Evolutionary conservation across 1,140 invertebrate species (phyloP).

Genomic region (Yoshiicerus persimilis): DNA sequence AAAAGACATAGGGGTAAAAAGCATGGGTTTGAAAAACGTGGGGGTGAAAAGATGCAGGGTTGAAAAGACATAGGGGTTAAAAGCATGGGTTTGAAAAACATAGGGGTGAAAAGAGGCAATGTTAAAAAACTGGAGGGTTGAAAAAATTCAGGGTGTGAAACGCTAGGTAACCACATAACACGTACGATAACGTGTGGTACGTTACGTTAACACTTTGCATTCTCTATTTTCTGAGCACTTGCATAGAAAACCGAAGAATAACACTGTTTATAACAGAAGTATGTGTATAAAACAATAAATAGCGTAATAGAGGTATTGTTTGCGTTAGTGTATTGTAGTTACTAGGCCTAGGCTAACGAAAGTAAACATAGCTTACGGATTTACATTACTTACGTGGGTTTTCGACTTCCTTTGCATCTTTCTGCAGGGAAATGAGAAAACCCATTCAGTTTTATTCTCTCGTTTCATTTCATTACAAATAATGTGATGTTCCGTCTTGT

Average conservation of each 20-base stretch:
- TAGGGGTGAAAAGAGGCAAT: no score
- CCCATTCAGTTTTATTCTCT: constrained; percentile 9
- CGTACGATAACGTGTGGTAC: neutral
- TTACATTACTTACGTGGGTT: neutral
- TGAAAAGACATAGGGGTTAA: no score
- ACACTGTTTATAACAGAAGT: neutral
- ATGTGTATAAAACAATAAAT: neutral
- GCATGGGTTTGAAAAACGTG: no score
- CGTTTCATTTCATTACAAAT: neutral
- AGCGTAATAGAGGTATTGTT: neutral
- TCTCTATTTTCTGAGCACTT: neutral
- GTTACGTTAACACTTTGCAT: neutral
- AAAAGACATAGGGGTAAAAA: no score
- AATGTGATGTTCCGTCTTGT: neutral
- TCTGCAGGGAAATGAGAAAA: neutral
- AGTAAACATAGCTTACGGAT: neutral
- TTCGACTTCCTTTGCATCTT: neutral
- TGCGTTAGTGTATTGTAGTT: neutral
- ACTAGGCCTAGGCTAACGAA: neutral
- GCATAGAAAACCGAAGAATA: neutral
- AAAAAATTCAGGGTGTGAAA: no score
- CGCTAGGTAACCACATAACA: no score
- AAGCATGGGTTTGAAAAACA: no score
- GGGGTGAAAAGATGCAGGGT: no score
- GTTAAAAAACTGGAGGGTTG: no score